phyloP scores from a whole-genome alignment of 2,888 invertebrate species.

The Nymphalis c-album region DNA sequence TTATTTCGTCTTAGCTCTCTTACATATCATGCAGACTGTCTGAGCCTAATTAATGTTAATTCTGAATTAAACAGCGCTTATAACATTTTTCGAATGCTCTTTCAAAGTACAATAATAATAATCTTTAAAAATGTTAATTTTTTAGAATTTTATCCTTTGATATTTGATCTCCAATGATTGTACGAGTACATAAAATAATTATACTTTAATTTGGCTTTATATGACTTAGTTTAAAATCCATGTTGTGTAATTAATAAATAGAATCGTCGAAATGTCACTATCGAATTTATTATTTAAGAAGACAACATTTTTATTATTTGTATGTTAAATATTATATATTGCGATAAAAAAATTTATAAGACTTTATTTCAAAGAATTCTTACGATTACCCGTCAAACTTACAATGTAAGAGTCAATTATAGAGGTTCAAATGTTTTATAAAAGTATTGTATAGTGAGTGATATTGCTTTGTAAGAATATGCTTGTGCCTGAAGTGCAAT shows the following conservation, averaged over 20 bases:
- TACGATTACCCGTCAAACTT: slow-evolving; percentile 48
- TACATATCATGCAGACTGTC: slow-evolving; percentile 28
- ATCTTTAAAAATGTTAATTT: slow-evolving; percentile 61
- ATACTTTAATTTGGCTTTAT: slow-evolving; percentile 52
- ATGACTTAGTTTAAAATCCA: slow-evolving; percentile 51
- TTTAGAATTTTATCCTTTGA: slow-evolving; percentile 68
- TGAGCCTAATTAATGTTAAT: slow-evolving; percentile 8
- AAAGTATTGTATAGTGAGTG: slow-evolving; percentile 45
- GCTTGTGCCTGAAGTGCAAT: slow-evolving; percentile 65
- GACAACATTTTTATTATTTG: slow-evolving; percentile 53
- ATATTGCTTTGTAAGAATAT: slow-evolving; percentile 54
- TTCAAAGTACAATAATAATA: slow-evolving; percentile 73
- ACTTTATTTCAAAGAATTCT: slow-evolving; percentile 19
- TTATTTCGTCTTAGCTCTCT: background rate
- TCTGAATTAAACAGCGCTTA: slow-evolving; percentile 44
- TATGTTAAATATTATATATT: slow-evolving; percentile 16
- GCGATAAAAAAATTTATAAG: slow-evolving; percentile 6
- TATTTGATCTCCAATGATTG: slow-evolving; percentile 69
- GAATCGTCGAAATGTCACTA: slow-evolving; percentile 54
- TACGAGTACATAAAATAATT: slow-evolving; percentile 52
- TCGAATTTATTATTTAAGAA: slow-evolving; percentile 76
- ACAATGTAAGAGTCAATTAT: slow-evolving; percentile 69
- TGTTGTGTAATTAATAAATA: slow-evolving; percentile 32
- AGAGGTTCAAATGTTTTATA: slow-evolving; percentile 64
- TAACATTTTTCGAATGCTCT: slow-evolving; percentile 76